These are phyloP conservation scores for Nymphalis c-album DNA, from an alignment of 2,888 invertebrate genomes.

Conservation along the genomic window DNA sequence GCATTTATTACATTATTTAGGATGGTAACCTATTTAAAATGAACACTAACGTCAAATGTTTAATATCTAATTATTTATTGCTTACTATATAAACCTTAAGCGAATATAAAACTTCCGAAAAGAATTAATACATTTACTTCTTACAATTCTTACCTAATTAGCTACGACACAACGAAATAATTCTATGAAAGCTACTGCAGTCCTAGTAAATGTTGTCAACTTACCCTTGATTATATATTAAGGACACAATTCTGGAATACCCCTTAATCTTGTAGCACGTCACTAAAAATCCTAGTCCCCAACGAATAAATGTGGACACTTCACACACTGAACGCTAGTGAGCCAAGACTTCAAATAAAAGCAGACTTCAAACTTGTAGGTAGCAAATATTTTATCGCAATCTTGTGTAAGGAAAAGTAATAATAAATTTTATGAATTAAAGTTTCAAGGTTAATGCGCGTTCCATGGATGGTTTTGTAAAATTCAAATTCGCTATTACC, in stretches of 20 bases:
- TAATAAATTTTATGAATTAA: not conserved
- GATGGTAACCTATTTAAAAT: too few relatives aligned
- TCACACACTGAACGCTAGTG: not conserved
- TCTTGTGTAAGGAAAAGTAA: not conserved
- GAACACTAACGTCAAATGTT: too few relatives aligned
- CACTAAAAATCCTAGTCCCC: not conserved
- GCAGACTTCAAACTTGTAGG: not conserved
- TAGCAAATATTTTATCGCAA: not conserved
- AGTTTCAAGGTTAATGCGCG: not conserved
- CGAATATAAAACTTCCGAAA: too few relatives aligned
- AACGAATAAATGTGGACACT: not conserved
- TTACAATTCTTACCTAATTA: too few relatives aligned
- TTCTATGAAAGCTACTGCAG: too few relatives aligned
- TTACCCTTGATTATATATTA: not conserved
- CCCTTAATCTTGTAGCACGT: not conserved
- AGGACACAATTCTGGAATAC: not conserved
- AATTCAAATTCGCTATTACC: not conserved
- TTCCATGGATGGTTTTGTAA: not conserved
- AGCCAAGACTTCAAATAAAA: not conserved
- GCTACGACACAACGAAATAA: too few relatives aligned
- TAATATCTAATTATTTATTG: too few relatives aligned
- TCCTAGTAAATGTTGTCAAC: not conserved
- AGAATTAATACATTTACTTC: too few relatives aligned
- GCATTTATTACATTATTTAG: too few relatives aligned
- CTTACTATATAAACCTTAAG: too few relatives aligned